Evolutionary conservation across 2,113 vertebrate species (phyloP).

Genomic region (Pedionomus torquatus): DNA sequence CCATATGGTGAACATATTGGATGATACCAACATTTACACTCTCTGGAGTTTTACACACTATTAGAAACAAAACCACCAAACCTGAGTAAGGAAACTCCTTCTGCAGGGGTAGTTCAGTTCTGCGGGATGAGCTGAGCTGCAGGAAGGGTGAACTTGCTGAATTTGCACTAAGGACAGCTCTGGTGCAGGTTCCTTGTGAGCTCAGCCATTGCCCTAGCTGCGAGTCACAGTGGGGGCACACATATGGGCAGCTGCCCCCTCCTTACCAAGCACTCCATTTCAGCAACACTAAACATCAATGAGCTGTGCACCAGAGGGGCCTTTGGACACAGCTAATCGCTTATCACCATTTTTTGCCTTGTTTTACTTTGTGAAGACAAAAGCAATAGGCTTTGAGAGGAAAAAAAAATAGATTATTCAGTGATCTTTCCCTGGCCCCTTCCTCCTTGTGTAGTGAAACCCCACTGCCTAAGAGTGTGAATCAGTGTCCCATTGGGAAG

Average conservation of each 20-base stretch:
- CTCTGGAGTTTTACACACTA: no score
- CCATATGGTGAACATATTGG: fast-evolving
- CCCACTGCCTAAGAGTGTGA: neutral
- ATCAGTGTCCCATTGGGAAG: fast-evolving
- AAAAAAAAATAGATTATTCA: neutral
- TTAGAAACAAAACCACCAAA: neutral
- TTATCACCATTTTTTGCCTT: neutral
- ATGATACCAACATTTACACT: neutral
- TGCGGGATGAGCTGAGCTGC: neutral
- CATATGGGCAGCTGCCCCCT: fast-evolving
- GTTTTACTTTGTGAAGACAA: neutral
- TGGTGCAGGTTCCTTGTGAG: fast-evolving
- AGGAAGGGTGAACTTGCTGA: no score
- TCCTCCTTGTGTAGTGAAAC: neutral
- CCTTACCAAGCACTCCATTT: neutral
- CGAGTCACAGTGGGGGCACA: fast-evolving
- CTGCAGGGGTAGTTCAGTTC: neutral
- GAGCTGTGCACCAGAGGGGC: neutral
- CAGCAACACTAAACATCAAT: neutral
- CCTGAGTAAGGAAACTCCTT: neutral
- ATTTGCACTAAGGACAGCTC: neutral
- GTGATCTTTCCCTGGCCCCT: neutral
- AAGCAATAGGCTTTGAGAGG: neutral
- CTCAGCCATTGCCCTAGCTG: fast-evolving
- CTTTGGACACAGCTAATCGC: neutral